Evolutionary conservation across 2,113 vertebrate species (phyloP).

Genomic region (Montifringilla adamsi): DNA sequence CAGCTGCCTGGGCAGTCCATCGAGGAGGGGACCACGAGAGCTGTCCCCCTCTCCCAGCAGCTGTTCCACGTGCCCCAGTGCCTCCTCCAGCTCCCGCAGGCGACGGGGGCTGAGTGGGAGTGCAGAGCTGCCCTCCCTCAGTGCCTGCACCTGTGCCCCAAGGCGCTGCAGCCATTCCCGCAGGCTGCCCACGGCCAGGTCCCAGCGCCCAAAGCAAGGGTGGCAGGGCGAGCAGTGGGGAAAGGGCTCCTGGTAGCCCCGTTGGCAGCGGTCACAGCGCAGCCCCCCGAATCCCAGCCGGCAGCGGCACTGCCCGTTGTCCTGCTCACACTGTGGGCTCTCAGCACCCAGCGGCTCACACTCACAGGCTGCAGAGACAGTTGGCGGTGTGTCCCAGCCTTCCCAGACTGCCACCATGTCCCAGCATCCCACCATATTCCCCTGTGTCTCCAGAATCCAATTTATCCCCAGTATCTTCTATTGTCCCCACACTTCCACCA

Average conservation of each 20-base stretch:
- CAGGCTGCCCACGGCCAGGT: conserved; percentile 68
- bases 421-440: neutral
- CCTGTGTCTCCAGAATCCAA: neutral
- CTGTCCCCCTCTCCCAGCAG: conserved; percentile 57
- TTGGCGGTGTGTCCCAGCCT: accelerated
- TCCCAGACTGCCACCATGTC: neutral
- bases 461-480: neutral
- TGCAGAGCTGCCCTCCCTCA: conserved; percentile 56
- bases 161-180: conserved; percentile 62
- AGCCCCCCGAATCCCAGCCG: conserved; percentile 67
- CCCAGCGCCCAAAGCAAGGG: conserved; percentile 85
- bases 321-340: conserved; percentile 74
- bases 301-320: conserved; percentile 77
- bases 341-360: conserved; percentile 77
- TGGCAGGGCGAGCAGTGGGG: conserved; percentile 79
- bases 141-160: conserved; percentile 21
- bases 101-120: conserved; percentile 49
- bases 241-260: conserved; percentile 79
- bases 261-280: conserved; percentile 76
- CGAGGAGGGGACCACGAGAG: neutral
- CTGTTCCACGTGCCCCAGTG: conserved; percentile 61
- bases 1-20: neutral
- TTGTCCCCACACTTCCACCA: neutral
- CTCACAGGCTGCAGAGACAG: conserved; percentile 74
- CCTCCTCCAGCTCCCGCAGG: conserved; percentile 74